Evolutionary conservation across 2,113 vertebrate species (phyloP).

Genomic region (Gavia stellata): DNA sequence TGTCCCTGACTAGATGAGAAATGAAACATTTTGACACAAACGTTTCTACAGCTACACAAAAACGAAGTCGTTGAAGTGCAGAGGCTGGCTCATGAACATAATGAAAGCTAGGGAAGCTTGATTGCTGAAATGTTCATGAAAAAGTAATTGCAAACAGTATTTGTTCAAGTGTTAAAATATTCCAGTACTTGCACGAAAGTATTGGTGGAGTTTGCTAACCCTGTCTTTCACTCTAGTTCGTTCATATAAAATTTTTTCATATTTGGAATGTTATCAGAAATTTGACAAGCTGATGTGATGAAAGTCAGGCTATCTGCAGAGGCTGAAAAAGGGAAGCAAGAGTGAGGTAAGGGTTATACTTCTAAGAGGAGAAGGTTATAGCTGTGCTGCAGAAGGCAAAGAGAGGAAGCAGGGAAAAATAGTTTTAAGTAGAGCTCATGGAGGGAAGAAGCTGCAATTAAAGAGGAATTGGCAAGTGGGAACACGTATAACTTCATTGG

Average conservation of each 20-base stretch:
- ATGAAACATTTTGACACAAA: constrained; percentile 46
- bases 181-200: background rate
- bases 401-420: background rate
- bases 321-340: background rate
- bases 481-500: background rate
- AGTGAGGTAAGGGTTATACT: background rate
- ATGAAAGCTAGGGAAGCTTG: background rate
- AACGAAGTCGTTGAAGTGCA: background rate
- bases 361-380: background rate
- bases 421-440: background rate
- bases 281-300: background rate
- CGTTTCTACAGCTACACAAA: constrained; percentile 20
- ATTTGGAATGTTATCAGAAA: background rate
- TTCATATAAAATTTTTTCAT: background rate
- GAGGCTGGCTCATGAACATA: background rate
- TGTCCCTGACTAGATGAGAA: background rate
- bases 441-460: background rate
- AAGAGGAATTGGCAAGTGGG: background rate
- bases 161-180: constrained; percentile 25
- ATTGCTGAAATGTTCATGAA: constrained; percentile 5
- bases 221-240: background rate
- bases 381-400: background rate
- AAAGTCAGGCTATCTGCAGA: constrained; percentile 1
- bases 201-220: constrained; percentile 8
- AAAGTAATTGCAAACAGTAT: constrained; percentile 5